Percentiles rank a stretch among this genome's conserved stretches.
Conservation (phyloP, 2,888 invertebrate genomes). For the Synergus itoensis region DNA sequence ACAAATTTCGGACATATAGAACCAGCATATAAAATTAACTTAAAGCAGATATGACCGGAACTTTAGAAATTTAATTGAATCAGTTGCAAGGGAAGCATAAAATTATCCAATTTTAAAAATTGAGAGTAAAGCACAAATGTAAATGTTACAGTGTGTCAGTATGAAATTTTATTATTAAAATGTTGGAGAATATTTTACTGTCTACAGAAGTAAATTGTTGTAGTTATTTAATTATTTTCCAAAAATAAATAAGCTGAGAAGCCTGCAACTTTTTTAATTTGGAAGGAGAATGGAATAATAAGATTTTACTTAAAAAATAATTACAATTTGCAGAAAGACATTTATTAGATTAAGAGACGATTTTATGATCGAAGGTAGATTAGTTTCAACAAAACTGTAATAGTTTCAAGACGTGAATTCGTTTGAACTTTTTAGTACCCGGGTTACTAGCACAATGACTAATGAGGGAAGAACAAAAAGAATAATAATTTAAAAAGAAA, state of each 20-base stretch:
- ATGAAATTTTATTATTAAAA: neutral
- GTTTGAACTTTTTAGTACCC: slow-evolving; percentile 3
- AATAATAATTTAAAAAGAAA: slow-evolving; percentile 4
- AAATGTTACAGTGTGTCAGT: neutral
- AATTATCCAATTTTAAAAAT: neutral
- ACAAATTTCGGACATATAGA: slow-evolving; percentile 12
- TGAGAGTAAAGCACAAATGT: neutral
- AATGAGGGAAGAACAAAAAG: neutral
- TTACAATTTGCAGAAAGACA: neutral
- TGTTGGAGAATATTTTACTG: neutral
- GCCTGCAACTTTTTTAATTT: too few relatives aligned
- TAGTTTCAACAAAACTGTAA: slow-evolving; percentile 1
- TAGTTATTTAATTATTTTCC: too few relatives aligned
- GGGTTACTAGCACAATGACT: slow-evolving; percentile 26
- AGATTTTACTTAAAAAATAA: too few relatives aligned
- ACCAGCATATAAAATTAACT: neutral
- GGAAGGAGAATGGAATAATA: too few relatives aligned
- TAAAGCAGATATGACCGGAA: slow-evolving; percentile 6
- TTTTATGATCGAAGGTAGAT: neutral
- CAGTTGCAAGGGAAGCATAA: neutral
- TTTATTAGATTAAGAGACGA: neutral
- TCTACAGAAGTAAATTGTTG: neutral
- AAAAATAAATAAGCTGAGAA: too few relatives aligned
- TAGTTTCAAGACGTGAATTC: slow-evolving; percentile 2
- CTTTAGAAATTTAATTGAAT: neutral